These are phyloP conservation scores for Thereva unica DNA, from an alignment of 2,888 invertebrate species.

Conservation along the genomic window DNA sequence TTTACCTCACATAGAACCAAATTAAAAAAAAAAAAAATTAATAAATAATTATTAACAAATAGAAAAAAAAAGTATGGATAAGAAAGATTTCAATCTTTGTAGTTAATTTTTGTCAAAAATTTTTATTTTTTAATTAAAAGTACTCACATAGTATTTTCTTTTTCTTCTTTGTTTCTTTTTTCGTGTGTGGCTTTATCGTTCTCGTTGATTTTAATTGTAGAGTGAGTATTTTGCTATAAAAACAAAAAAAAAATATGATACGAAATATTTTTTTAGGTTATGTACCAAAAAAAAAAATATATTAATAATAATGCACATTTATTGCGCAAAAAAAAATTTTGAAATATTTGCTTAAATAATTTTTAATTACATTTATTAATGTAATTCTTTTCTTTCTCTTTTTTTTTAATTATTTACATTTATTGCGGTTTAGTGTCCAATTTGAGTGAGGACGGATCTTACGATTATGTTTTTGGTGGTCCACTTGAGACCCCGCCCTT, in stretches of 20 bases:
- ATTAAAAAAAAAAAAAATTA: neutral
- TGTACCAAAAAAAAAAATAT: conserved; percentile 6
- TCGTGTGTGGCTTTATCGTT: conserved; percentile 51
- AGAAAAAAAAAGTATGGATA: conserved; percentile 7
- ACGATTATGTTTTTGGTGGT: conserved; percentile 61
- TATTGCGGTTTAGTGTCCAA: conserved; percentile 54
- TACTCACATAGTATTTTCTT: conserved; percentile 32
- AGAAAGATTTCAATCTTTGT: conserved; percentile 10
- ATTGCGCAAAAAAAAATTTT: conserved; percentile 29
- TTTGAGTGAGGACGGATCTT: conserved; percentile 59
- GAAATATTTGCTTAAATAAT: conserved; percentile 30
- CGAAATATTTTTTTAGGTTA: conserved; percentile 3
- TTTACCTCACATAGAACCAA: too few relatives aligned
- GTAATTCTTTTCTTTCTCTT: conserved; percentile 16
- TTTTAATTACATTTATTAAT: conserved; percentile 26
- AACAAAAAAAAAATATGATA: conserved; percentile 4
- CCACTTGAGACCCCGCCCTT: conserved; percentile 58
- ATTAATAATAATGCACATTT: neutral
- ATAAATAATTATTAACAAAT: neutral
- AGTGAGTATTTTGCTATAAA: conserved; percentile 45
- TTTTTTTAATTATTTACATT: conserved; percentile 35
- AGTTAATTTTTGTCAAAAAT: conserved; percentile 2
- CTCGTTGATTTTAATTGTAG: conserved; percentile 49
- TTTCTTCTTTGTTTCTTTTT: conserved; percentile 37
- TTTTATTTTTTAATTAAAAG: conserved; percentile 9